Conservation (phyloP, 2,113 vertebrate species). For the Sminthopsis crassicaudata region DNA sequence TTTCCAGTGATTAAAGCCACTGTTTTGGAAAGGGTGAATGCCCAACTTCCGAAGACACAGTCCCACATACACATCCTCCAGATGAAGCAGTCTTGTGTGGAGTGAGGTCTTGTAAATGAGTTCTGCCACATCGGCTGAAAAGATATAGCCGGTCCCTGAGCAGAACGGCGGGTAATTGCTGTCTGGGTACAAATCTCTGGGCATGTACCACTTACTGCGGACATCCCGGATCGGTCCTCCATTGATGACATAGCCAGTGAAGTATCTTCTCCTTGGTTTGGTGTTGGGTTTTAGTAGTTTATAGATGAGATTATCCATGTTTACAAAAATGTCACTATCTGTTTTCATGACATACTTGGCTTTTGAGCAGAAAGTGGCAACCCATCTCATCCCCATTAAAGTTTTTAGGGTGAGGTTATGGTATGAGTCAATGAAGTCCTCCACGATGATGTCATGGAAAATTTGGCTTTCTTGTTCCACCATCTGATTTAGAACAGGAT, state of each 20-base stretch:
- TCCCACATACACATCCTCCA: conserved; percentile 98
- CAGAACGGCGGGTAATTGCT: conserved; percentile 99
- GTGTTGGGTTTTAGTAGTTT: conserved; percentile 97
- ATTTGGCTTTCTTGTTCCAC: conserved; percentile 99
- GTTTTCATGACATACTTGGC: conserved; percentile 99
- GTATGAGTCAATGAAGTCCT: conserved; percentile 98
- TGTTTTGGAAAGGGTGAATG: conserved; percentile 99
- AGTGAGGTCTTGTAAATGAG: conserved; percentile 98
- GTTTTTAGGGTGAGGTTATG: conserved; percentile 99
- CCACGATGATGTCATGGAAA: conserved; percentile 98
- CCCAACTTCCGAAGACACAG: conserved; percentile 96
- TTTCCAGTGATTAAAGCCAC: conserved; percentile 99
- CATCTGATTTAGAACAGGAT: conserved; percentile 96
- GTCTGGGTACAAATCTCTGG: conserved; percentile 96
- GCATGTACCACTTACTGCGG: conserved; percentile 99
- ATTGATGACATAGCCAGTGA: conserved; percentile 97
- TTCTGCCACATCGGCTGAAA: conserved; percentile 97
- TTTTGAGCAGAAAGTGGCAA: conserved; percentile 96
- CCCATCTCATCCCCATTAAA: conserved; percentile 98
- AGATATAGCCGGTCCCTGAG: conserved; percentile 98
- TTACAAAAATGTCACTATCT: conserved; percentile 99
- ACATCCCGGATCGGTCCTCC: conserved; percentile 98
- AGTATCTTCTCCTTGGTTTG: conserved; percentile 96
- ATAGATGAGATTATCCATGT: conserved; percentile 99
- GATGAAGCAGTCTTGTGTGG: conserved; percentile 96